phyloP scores from a whole-genome alignment of 2,888 invertebrate genomes.

The Andrena praecox region DNA sequence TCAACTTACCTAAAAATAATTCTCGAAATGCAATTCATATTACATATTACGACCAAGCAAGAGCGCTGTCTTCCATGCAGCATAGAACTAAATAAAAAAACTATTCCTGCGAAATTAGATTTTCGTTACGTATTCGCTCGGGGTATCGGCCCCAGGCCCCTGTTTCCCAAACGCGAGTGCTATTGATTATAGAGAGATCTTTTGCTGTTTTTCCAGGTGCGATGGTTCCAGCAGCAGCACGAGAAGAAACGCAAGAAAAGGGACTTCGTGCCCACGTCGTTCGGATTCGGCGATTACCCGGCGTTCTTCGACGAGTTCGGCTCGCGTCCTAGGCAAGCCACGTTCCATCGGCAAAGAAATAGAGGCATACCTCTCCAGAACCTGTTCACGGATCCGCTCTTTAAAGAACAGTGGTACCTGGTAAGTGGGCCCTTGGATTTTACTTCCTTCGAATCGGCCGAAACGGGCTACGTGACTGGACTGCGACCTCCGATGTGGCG shows the following conservation, averaged over 20 bases:
- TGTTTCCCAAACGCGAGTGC: background rate
- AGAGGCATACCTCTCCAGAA: constrained; percentile 85
- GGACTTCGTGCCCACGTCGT: constrained; percentile 89
- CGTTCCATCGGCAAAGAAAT: constrained; percentile 81
- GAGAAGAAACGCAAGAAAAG: constrained; percentile 95
- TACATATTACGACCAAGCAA: too few species aligned
- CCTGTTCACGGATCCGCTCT: constrained; percentile 95
- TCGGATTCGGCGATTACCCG: constrained; percentile 82
- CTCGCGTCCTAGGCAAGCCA: constrained; percentile 85
- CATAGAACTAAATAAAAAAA: too few species aligned
- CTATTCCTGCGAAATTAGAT: too few species aligned
- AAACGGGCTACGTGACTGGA: constrained; percentile 70
- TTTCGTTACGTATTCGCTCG: background rate
- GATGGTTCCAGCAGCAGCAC: constrained; percentile 98
- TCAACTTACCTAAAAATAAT: too few species aligned
- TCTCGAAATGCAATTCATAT: too few species aligned
- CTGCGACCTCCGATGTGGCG: constrained; percentile 21
- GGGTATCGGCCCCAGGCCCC: background rate
- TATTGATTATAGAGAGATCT: background rate
- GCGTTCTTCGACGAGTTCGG: constrained; percentile 80
- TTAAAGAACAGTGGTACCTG: constrained; percentile 98
- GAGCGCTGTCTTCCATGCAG: too few species aligned
- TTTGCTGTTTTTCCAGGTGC: constrained; percentile 87
- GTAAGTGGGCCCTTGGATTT: constrained; percentile 88
- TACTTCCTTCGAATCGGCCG: constrained; percentile 40